Evolutionary conservation across 2,113 vertebrate genomes (phyloP).

Genomic region (Zosterops lateralis): DNA sequence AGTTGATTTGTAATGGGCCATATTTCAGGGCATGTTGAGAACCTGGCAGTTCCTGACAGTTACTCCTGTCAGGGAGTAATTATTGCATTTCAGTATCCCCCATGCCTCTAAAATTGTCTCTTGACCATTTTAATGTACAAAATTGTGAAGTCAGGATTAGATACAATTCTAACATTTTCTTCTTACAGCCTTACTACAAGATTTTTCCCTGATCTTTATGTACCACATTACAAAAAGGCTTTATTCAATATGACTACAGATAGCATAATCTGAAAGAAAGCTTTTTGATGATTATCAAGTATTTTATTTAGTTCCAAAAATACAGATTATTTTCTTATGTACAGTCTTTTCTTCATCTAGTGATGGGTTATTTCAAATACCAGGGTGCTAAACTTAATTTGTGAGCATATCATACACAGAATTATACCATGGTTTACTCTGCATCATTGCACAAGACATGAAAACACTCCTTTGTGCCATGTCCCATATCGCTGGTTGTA

Average conservation of each 20-base stretch:
- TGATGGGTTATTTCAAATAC: neutral
- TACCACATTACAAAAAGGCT: neutral
- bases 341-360: neutral
- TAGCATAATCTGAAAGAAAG: neutral
- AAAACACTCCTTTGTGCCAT: neutral
- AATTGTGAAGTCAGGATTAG: neutral
- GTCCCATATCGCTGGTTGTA: neutral
- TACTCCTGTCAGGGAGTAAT: neutral
- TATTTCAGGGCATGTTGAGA: neutral
- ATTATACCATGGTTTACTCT: neutral
- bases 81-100: neutral
- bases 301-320: neutral
- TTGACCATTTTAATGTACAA: neutral
- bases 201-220: neutral
- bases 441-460: neutral
- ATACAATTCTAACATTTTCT: neutral
- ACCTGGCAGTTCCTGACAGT: neutral
- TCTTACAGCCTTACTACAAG: neutral
- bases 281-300: neutral
- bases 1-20: neutral
- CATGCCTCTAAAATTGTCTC: neutral
- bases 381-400: neutral
- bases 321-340: neutral
- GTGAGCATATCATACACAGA: neutral
- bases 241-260: neutral